A percentile compares a stretch with the other conserved stretches of the same genome.
phyloP scores from a whole-genome alignment of 1,140 invertebrate genomes.

The Drosophila bocki region DNA sequence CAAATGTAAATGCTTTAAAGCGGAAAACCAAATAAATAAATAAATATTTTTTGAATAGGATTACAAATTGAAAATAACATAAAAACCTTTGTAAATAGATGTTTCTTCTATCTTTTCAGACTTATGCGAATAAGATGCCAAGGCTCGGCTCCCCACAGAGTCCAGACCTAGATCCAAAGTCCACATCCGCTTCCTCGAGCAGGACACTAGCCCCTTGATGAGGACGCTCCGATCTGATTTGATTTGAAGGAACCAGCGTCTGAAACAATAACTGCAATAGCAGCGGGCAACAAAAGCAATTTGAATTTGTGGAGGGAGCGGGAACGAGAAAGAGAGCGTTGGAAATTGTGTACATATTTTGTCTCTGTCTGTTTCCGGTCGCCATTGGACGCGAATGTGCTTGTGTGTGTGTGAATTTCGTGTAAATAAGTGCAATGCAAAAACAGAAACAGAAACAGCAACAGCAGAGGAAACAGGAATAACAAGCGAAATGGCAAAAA shows the following conservation, averaged over 20 bases:
- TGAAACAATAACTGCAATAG: constrained; percentile 62
- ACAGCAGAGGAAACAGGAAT: constrained; percentile 35
- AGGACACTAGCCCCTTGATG: constrained; percentile 23
- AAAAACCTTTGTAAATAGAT: not conserved
- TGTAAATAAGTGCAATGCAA: constrained; percentile 79
- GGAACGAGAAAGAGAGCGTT: constrained; percentile 21
- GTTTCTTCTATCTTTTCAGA: constrained; percentile 49
- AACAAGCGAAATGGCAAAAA: constrained; percentile 68
- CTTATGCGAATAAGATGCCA: constrained; percentile 48
- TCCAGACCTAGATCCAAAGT: constrained; percentile 42
- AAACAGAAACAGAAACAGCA: constrained; percentile 43
- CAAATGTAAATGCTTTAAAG: not conserved
- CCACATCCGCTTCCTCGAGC: constrained; percentile 15
- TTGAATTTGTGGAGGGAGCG: constrained; percentile 64
- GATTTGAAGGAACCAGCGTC: constrained; percentile 49
- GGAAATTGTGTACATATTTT: constrained; percentile 75
- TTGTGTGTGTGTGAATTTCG: constrained; percentile 41
- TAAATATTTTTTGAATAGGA: not conserved
- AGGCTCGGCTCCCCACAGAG: constrained; percentile 50
- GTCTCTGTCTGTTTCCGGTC: constrained; percentile 40
- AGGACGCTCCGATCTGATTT: constrained; percentile 52
- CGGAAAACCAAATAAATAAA: not conserved
- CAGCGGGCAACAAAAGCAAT: constrained; percentile 66
- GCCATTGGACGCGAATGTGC: constrained; percentile 7
- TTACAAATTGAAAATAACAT: not conserved